Evolutionary conservation across 2,888 invertebrate genomes (phyloP).

Genomic region (Ctenicera cuprea): DNA sequence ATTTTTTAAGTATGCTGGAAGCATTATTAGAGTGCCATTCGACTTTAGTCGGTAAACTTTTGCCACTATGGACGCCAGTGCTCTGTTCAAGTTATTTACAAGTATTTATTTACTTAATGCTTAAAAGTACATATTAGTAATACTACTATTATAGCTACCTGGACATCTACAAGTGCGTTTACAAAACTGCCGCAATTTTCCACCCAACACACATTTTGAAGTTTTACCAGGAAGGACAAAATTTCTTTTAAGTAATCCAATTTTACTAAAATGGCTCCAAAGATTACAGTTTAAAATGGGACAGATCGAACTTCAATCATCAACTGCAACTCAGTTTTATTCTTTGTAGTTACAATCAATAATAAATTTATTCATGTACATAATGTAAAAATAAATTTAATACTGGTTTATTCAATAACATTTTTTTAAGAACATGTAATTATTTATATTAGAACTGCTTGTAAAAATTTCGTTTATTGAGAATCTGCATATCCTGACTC

Average conservation of each 20-base stretch:
- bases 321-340: conserved; percentile 93
- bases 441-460: neutral
- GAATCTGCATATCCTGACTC: conserved; percentile 28
- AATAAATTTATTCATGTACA: conserved; percentile 10
- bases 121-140: neutral
- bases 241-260: conserved; percentile 73
- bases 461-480: neutral
- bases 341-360: conserved; percentile 74
- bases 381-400: conserved; percentile 31
- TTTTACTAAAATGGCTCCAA: conserved; percentile 89
- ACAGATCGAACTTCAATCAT: conserved; percentile 95
- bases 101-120: conserved; percentile 70
- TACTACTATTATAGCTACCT: conserved; percentile 81
- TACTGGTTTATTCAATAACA: conserved; percentile 11
- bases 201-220: conserved; percentile 75
- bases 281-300: conserved; percentile 98
- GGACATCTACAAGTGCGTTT: conserved; percentile 91
- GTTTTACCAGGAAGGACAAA: conserved; percentile 71
- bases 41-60: conserved; percentile 90
- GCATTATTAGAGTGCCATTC: conserved; percentile 96
- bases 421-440: neutral
- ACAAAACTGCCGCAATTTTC: conserved; percentile 91
- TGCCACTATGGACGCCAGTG: conserved; percentile 98
- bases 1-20: conserved; percentile 96
- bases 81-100: conserved; percentile 92